Evolutionary conservation across 2,888 invertebrate species (phyloP).

Genomic region (Vandiemenella viatica): DNA sequence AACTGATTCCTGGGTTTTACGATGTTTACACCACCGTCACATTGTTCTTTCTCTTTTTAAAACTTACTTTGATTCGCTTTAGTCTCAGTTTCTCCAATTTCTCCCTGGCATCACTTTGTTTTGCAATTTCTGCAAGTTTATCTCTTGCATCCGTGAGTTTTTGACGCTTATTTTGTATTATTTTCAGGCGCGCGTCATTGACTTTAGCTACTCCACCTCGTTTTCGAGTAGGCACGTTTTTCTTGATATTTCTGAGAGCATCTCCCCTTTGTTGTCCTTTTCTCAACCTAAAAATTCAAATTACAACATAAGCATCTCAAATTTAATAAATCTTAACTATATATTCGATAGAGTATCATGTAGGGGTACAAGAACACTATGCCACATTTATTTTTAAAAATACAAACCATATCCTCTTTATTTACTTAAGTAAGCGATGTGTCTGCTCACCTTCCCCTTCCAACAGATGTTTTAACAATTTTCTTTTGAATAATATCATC

Average conservation of each 20-base stretch:
- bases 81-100: conserved; percentile 45
- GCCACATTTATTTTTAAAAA: not conserved
- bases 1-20: too few species aligned
- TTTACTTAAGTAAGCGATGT: not conserved
- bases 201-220: conserved; percentile 17
- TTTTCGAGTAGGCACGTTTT: conserved; percentile 16
- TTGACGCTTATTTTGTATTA: conserved; percentile 60
- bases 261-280: not conserved
- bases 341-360: too few species aligned
- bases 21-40: too few species aligned
- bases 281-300: not conserved
- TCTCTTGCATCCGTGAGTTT: conserved; percentile 68
- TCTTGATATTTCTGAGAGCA: not conserved
- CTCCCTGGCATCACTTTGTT: conserved; percentile 55
- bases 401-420: not conserved
- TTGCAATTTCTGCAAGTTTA: conserved; percentile 58
- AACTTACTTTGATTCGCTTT: conserved; percentile 7
- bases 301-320: not conserved
- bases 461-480: conserved; percentile 15
- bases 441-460: conserved; percentile 5
- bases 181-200: conserved; percentile 60
- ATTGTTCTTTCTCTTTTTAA: too few species aligned
- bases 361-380: not conserved
- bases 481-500: conserved; percentile 32
- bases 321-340: too few species aligned